A percentile compares a stretch with the other conserved stretches of the same genome.
phyloP scores from a whole-genome alignment of 2,113 vertebrate genomes.

The Nothobranchius furzeri region DNA sequence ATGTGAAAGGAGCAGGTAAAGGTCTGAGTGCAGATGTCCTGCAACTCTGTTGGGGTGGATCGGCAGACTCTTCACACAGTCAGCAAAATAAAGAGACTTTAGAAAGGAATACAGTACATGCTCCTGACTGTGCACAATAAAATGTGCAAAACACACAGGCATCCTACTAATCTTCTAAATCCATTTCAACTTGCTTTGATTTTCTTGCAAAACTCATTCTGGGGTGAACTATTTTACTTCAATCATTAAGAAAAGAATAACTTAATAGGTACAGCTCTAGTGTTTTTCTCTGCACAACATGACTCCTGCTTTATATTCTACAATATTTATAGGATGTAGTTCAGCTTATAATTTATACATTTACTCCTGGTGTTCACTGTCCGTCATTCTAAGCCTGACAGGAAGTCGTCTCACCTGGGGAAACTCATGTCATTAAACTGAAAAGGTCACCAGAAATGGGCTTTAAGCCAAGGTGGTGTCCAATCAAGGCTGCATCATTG shows the following conservation, averaged over 20 bases:
- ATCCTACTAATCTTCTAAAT: constrained; percentile 30
- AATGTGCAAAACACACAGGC: constrained; percentile 13
- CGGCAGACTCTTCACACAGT: constrained; percentile 39
- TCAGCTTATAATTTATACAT: constrained; percentile 27
- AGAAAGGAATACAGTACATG: constrained; percentile 28
- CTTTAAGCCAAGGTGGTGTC: constrained; percentile 1
- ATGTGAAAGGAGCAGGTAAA: background rate
- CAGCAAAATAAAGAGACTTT: constrained; percentile 35
- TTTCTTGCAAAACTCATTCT: constrained; percentile 9
- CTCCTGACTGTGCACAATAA: constrained; percentile 42
- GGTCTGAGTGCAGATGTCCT: constrained; percentile 39
- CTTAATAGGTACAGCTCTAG: background rate
- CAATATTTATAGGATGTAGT: constrained; percentile 38
- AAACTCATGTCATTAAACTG: constrained; percentile 31
- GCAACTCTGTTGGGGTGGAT: constrained; percentile 14
- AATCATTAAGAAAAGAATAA: background rate
- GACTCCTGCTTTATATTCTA: constrained; percentile 5
- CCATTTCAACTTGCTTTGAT: constrained; percentile 30
- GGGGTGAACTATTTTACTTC: background rate
- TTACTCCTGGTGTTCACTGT: constrained; percentile 18
- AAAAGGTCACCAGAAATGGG: constrained; percentile 18
- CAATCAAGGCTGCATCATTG: constrained; percentile 10
- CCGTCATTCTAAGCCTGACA: constrained; percentile 28
- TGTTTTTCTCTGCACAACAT: background rate
- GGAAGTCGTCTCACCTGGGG: constrained; percentile 22